phyloP scores from a whole-genome alignment of 2,888 invertebrate genomes.

The Prenolepis imparis region DNA sequence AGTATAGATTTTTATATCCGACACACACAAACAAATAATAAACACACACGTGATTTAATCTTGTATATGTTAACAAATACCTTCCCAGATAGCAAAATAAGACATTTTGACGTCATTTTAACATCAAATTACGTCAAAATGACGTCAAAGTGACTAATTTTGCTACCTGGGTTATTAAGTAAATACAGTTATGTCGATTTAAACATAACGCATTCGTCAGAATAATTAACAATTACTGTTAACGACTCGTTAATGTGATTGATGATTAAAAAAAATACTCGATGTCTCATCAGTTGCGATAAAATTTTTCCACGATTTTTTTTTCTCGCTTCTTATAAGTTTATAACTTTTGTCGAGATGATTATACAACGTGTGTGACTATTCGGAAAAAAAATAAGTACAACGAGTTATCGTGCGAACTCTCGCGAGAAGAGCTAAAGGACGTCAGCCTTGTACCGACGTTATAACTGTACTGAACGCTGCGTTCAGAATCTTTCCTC shows the following conservation, averaged over 20 bases:
- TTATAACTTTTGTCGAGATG: neutral
- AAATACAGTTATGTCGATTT: neutral
- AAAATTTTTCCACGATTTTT: neutral
- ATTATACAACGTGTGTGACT: neutral
- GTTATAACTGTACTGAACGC: slow-evolving; percentile 83
- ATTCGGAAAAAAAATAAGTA: neutral
- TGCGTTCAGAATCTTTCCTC: slow-evolving; percentile 71
- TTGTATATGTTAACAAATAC: neutral
- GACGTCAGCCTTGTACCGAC: slow-evolving; percentile 79
- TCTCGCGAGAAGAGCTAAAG: slow-evolving; percentile 58
- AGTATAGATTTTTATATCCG: neutral
- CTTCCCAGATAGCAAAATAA: too few species aligned
- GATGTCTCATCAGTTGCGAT: neutral
- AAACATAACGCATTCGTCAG: neutral
- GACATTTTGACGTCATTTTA: too few species aligned
- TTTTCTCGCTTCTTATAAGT: neutral
- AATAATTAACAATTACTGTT: neutral
- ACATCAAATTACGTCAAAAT: too few species aligned
- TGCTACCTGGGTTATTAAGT: too few species aligned
- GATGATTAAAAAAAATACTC: neutral
- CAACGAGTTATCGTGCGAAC: slow-evolving; percentile 1
- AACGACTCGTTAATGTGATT: neutral
- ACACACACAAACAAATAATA: neutral
- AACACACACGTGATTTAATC: neutral
- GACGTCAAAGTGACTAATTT: too few species aligned